Percentiles rank a stretch among this genome's conserved stretches.
phyloP scores from a whole-genome alignment of 1,140 invertebrate genomes.

The Aphaenogaster rudis region DNA sequence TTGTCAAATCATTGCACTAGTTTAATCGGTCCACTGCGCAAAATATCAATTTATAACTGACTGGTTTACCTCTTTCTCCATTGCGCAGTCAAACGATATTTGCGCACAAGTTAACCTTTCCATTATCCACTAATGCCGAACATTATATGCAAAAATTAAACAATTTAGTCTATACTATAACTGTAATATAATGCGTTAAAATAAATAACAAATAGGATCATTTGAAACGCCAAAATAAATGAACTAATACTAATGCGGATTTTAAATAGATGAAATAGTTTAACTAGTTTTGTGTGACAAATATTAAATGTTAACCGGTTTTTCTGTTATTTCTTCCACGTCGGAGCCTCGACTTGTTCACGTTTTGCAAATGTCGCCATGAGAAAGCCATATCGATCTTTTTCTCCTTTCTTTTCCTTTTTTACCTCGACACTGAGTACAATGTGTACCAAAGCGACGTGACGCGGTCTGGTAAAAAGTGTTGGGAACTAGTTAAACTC shows the following conservation, averaged over 20 bases:
- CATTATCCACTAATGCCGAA: neutral
- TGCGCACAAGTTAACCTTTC: constrained; percentile 29
- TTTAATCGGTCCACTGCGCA: constrained; percentile 27
- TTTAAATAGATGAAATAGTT: neutral
- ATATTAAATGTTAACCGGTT: constrained; percentile 36
- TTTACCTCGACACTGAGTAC: constrained; percentile 26
- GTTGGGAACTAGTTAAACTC: constrained; percentile 76
- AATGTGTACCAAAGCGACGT: constrained; percentile 52
- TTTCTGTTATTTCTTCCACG: neutral
- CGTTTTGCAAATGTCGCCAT: constrained; percentile 28
- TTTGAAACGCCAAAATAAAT: neutral
- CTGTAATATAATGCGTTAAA: neutral
- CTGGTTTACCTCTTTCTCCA: neutral
- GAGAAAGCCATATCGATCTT: neutral
- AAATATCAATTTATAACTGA: constrained; percentile 25
- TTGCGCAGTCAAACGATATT: constrained; percentile 27
- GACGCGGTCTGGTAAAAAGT: constrained; percentile 69
- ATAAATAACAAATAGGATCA: neutral
- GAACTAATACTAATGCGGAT: neutral
- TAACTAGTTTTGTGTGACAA: neutral
- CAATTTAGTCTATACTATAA: neutral
- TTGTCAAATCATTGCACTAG: constrained; percentile 2
- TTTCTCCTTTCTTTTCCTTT: neutral
- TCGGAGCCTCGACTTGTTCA: constrained; percentile 7
- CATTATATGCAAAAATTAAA: neutral